Conservation (phyloP, 2,888 invertebrate genomes). For the Drosophila helvetica region DNA sequence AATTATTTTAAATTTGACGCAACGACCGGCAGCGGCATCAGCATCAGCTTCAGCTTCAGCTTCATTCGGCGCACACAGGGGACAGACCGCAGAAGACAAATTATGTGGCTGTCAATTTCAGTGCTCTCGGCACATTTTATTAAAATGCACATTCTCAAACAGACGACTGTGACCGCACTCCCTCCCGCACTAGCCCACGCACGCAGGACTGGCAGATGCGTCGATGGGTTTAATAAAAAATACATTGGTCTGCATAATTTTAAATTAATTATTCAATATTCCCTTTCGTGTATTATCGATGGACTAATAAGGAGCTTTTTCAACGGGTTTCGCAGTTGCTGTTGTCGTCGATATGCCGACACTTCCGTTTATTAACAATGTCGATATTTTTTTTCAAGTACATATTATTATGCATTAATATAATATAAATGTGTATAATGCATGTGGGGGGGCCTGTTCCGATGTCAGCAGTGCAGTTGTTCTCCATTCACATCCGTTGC, state of each 20-base stretch:
- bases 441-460: slow-evolving; percentile 14
- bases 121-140: slow-evolving; percentile 60
- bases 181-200: not conserved
- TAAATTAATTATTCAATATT: slow-evolving; percentile 70
- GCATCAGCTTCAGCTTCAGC: too few relatives aligned
- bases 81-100: slow-evolving; percentile 28
- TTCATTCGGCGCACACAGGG: slow-evolving; percentile 4
- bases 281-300: slow-evolving; percentile 62
- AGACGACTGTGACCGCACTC: slow-evolving; percentile 29
- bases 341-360: slow-evolving; percentile 48
- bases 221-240: slow-evolving; percentile 46
- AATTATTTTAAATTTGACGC: not conserved
- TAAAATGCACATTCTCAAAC: slow-evolving; percentile 52
- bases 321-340: slow-evolving; percentile 11
- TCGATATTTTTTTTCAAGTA: slow-evolving; percentile 37
- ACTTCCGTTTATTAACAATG: slow-evolving; percentile 66
- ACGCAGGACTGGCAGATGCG: slow-evolving; percentile 34
- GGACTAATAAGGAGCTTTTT: slow-evolving; percentile 60
- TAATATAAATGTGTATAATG: slow-evolving; percentile 14
- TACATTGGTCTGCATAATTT: slow-evolving; percentile 68
- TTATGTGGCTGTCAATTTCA: slow-evolving; percentile 61
- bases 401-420: slow-evolving; percentile 51
- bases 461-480: slow-evolving; percentile 55
- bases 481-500: slow-evolving; percentile 52
- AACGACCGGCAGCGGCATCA: not conserved